Evolutionary conservation across 2,113 vertebrate species (phyloP).

Genomic region (Seriola dumerili): DNA sequence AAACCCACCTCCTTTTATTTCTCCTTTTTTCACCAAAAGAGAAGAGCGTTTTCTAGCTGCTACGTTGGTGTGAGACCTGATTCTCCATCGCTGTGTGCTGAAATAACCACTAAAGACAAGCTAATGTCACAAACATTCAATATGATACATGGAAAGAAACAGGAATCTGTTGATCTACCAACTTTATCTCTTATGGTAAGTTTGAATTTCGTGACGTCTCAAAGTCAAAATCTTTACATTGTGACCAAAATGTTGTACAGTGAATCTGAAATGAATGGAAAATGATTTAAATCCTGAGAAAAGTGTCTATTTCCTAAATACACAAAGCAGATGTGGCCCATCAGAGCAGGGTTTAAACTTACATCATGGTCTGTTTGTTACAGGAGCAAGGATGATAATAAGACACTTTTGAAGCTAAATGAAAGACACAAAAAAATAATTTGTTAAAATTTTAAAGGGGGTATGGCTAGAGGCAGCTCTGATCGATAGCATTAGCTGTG

Average conservation of each 20-base stretch:
- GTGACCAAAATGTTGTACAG: neutral
- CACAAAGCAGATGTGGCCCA: neutral
- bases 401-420: slow-evolving; percentile 56
- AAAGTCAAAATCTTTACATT: neutral
- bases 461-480: slow-evolving; percentile 55
- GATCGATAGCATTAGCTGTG: slow-evolving; percentile 80
- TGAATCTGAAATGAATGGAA: neutral
- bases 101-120: neutral
- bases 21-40: neutral
- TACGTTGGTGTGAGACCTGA: neutral
- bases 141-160: neutral
- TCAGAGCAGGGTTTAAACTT: slow-evolving; percentile 7
- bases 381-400: slow-evolving; percentile 54
- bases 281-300: neutral
- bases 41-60: too few species aligned
- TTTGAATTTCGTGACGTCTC: neutral
- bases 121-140: neutral
- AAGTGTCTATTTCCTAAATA: neutral
- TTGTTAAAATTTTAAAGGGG: slow-evolving; percentile 73
- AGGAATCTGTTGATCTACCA: neutral
- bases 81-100: neutral
- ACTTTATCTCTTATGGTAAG: neutral
- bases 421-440: slow-evolving; percentile 30
- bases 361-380: slow-evolving; percentile 4
- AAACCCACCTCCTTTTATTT: slow-evolving; percentile 33